A percentile compares a stretch with the other conserved stretches of the same genome.
Evolutionary conservation across 2,888 invertebrate species (phyloP).

Genomic region (Torymus auratus): DNA sequence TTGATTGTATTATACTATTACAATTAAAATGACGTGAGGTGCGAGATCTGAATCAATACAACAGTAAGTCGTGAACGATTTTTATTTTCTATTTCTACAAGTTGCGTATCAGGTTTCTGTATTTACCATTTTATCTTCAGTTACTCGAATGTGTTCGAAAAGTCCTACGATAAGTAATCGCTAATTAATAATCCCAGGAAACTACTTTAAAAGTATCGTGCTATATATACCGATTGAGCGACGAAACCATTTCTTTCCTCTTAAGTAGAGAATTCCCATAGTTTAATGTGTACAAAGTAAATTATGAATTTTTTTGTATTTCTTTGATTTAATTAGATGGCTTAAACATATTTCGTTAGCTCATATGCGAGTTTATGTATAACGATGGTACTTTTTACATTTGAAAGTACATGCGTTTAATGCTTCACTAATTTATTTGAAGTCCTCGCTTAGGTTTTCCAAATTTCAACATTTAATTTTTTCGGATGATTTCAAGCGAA

Average conservation of each 20-base stretch:
- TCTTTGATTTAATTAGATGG: constrained; percentile 35
- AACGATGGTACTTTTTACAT: constrained; percentile 48
- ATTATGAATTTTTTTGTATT: constrained; percentile 50
- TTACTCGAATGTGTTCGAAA: constrained; percentile 55
- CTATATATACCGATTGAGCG: constrained; percentile 28
- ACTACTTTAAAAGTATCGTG: constrained; percentile 36
- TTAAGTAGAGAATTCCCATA: constrained; percentile 45
- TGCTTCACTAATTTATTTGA: constrained; percentile 51
- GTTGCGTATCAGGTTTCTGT: constrained; percentile 49
- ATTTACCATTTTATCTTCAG: constrained; percentile 53
- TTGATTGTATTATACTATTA: too few species aligned
- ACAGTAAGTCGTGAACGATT: constrained; percentile 41
- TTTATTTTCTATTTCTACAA: constrained; percentile 49
- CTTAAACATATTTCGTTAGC: constrained; percentile 55
- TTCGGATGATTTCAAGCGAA: constrained; percentile 28
- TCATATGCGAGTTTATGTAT: constrained; percentile 36
- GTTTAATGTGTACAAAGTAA: constrained; percentile 49
- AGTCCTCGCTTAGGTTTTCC: constrained; percentile 14
- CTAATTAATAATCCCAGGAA: constrained; percentile 40
- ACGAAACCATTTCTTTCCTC: constrained; percentile 9
- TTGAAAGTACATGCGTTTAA: constrained; percentile 40
- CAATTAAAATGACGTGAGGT: constrained; percentile 47
- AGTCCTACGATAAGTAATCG: constrained; percentile 51
- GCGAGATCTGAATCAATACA: constrained; percentile 27
- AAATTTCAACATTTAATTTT: constrained; percentile 31